Conservation (phyloP, 1,140 invertebrate genomes). For the Zaprionus camerounensis region DNA sequence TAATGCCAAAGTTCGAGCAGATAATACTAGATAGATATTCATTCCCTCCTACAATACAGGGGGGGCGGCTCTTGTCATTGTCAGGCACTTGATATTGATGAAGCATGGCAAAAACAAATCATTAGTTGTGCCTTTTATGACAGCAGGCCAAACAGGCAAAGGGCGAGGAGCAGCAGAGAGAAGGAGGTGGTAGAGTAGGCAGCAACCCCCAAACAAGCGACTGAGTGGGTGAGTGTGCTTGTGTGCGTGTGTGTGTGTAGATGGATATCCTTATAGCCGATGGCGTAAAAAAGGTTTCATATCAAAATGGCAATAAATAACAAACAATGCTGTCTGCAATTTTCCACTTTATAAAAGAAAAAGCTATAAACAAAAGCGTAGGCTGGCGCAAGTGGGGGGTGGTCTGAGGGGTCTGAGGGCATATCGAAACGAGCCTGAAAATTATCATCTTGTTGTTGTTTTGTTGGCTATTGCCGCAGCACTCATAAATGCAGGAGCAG, state of each 20-base stretch:
- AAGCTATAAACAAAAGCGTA: constrained; percentile 71
- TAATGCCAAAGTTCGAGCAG: constrained; percentile 26
- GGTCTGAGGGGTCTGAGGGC: not conserved
- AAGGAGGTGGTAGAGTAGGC: no score
- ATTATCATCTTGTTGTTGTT: constrained; percentile 75
- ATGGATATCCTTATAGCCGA: constrained; percentile 29
- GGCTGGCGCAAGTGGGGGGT: not conserved
- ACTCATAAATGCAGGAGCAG: constrained; percentile 66
- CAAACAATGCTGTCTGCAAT: constrained; percentile 81
- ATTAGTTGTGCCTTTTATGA: constrained; percentile 64
- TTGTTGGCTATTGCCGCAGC: constrained; percentile 29
- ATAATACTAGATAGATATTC: constrained; percentile 3
- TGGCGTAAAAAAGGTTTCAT: constrained; percentile 66
- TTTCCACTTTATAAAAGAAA: constrained; percentile 81
- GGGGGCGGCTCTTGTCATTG: constrained; percentile 44
- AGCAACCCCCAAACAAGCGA: constrained; percentile 17
- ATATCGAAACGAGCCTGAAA: constrained; percentile 63
- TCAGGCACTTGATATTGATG: constrained; percentile 63
- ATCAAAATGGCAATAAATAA: constrained; percentile 82
- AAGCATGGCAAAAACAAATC: constrained; percentile 47
- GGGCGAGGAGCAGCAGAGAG: not conserved
- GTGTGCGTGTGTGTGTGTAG: constrained; percentile 4
- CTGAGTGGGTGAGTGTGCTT: constrained; percentile 3
- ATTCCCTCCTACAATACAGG: not conserved
- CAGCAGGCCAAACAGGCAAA: constrained; percentile 43